Evolutionary conservation across 2,113 vertebrate genomes (phyloP).

Genomic region (Sorex araneus): DNA sequence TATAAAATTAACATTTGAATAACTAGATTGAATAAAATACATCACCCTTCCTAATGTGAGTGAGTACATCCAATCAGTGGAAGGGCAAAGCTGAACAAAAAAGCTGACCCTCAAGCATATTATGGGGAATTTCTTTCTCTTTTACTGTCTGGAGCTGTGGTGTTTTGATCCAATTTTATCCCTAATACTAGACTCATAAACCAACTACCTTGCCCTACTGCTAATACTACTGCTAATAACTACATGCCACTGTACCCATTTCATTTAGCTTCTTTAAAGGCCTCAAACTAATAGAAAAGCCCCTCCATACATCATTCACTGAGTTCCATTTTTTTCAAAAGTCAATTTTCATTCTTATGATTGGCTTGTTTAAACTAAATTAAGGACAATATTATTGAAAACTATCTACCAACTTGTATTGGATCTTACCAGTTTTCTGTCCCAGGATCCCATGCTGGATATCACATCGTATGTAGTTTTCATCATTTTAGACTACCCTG

Average conservation of each 20-base stretch:
- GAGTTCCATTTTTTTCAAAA: neutral
- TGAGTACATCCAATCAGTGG: neutral
- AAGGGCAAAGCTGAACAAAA: constrained; percentile 8
- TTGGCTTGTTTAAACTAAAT: neutral
- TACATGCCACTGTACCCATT: neutral
- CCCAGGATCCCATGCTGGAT: neutral
- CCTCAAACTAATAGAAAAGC: neutral
- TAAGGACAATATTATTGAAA: neutral
- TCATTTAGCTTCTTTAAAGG: neutral
- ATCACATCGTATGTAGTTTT: neutral
- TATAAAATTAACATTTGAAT: constrained; percentile 22
- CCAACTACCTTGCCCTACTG: neutral
- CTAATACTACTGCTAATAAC: neutral
- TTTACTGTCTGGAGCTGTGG: neutral
- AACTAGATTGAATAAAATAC: neutral
- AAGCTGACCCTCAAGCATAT: neutral
- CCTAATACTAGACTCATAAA: neutral
- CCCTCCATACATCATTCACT: neutral
- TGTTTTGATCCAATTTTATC: too few species aligned
- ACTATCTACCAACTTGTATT: neutral
- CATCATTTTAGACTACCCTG: neutral
- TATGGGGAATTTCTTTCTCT: neutral
- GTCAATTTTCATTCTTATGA: too few species aligned
- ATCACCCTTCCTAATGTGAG: neutral
- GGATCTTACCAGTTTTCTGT: neutral